Conservation (phyloP, 2,888 invertebrate genomes). For the Drosophila quinaria region DNA sequence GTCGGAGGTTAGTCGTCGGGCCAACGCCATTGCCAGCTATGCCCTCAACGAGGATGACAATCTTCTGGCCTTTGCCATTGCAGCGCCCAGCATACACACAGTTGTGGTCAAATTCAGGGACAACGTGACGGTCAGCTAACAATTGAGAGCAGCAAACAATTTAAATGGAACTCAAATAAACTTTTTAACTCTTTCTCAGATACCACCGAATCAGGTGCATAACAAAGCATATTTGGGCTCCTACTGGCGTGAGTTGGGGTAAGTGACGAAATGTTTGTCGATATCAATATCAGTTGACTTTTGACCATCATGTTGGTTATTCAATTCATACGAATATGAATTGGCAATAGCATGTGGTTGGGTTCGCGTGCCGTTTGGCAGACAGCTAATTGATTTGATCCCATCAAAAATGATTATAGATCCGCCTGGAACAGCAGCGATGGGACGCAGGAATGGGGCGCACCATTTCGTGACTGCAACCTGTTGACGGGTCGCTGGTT, state of each 20-base stretch:
- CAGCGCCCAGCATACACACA: conserved; percentile 85
- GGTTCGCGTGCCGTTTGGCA: conserved; percentile 39
- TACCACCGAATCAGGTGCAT: conserved; percentile 84
- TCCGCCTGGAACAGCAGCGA: conserved; percentile 85
- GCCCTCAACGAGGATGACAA: conserved; percentile 85
- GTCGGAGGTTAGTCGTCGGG: conserved; percentile 83
- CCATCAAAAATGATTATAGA: conserved; percentile 43
- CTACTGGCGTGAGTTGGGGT: conserved; percentile 85
- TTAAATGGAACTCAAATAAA: not conserved
- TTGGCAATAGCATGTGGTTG: not conserved
- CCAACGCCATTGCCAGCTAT: conserved; percentile 84
- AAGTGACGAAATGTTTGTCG: conserved; percentile 38
- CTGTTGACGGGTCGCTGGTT: conserved; percentile 85
- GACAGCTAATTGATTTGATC: conserved; percentile 48
- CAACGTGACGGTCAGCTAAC: conserved; percentile 83
- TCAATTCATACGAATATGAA: not conserved
- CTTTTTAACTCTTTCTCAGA: conserved; percentile 62
- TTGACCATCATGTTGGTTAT: not conserved
- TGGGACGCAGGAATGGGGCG: conserved; percentile 85
- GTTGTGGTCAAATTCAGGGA: conserved; percentile 86
- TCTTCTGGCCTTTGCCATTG: conserved; percentile 85
- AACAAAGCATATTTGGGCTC: conserved; percentile 85
- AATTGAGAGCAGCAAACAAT: not conserved
- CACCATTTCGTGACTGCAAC: conserved; percentile 86
- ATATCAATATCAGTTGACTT: not conserved